Evolutionary conservation across 2,113 vertebrate genomes (phyloP).

Genomic region (Apeltes quadracus): DNA sequence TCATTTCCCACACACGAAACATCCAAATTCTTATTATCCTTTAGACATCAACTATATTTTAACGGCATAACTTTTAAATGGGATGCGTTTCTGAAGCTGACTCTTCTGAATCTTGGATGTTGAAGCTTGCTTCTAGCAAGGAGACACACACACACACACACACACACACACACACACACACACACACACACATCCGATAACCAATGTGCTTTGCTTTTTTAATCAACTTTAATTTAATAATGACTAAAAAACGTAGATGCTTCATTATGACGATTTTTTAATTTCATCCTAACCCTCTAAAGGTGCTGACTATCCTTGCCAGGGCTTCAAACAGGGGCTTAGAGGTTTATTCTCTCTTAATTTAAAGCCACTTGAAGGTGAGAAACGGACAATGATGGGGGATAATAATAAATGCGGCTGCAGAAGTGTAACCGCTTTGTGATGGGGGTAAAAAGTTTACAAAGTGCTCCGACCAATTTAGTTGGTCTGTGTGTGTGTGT

Average conservation of each 20-base stretch:
- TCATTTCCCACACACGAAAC: constrained; percentile 16
- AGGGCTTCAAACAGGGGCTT: constrained; percentile 36
- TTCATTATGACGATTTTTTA: background rate
- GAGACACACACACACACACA: background rate
- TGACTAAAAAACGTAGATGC: constrained; percentile 10
- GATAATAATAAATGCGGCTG: constrained; percentile 27
- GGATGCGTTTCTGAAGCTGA: constrained; percentile 35
- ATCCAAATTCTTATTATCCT: constrained; percentile 23
- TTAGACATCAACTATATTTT: constrained; percentile 23
- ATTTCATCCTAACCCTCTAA: constrained; percentile 4
- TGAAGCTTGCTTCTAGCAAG: constrained; percentile 8
- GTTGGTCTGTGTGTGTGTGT: constrained; percentile 2
- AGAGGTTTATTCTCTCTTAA: no score
- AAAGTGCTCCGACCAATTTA: constrained; percentile 1
- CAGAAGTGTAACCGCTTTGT: background rate
- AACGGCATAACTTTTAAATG: constrained; percentile 11
- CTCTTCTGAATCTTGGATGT: constrained; percentile 36
- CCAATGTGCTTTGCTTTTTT: constrained; percentile 23
- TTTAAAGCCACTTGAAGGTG: constrained; percentile 20
- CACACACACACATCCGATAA: constrained; percentile 11
- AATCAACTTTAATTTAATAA: constrained; percentile 11
- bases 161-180: background rate
- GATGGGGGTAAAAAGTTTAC: background rate
- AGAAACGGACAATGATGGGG: constrained; percentile 24
- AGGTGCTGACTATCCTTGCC: background rate